Percentiles rank a stretch among this genome's conserved stretches.
Conservation (phyloP, 2,797 vertebrate genomes). For the Hybognathus amarus region DNA sequence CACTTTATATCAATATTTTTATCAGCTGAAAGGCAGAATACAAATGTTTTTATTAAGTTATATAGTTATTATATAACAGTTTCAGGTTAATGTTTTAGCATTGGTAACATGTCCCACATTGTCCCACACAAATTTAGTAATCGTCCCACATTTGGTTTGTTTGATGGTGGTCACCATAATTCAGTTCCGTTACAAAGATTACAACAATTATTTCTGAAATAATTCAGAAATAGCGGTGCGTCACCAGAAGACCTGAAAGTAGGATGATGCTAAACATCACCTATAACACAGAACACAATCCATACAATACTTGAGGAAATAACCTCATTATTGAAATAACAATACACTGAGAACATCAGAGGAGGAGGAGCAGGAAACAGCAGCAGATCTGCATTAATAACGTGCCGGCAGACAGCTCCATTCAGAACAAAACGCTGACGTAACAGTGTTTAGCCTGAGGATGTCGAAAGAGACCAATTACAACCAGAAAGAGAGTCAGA, state of each 20-base stretch:
- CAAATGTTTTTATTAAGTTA: no score
- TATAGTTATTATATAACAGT: no score
- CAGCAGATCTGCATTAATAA: constrained; percentile 34
- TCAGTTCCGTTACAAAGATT: not conserved
- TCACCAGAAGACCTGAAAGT: constrained; percentile 12
- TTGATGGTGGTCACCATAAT: no score
- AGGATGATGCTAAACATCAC: constrained; percentile 17
- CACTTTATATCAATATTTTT: no score
- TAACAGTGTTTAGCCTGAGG: constrained; percentile 30
- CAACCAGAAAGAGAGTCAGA: not conserved
- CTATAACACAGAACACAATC: not conserved
- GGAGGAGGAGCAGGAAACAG: constrained; percentile 5
- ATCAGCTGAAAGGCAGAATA: no score
- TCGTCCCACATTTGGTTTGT: no score
- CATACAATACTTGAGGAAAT: not conserved
- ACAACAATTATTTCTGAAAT: not conserved
- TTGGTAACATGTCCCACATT: no score
- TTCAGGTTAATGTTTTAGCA: no score
- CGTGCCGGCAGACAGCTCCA: constrained; percentile 1
- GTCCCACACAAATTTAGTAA: no score
- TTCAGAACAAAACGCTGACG: constrained; percentile 34
- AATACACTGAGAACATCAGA: constrained; percentile 29
- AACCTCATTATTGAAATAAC: no score
- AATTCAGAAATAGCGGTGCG: not conserved
- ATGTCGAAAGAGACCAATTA: constrained; percentile 47